phyloP scores from a whole-genome alignment of 2,113 vertebrate species.

The Meleagris gallopavo region DNA sequence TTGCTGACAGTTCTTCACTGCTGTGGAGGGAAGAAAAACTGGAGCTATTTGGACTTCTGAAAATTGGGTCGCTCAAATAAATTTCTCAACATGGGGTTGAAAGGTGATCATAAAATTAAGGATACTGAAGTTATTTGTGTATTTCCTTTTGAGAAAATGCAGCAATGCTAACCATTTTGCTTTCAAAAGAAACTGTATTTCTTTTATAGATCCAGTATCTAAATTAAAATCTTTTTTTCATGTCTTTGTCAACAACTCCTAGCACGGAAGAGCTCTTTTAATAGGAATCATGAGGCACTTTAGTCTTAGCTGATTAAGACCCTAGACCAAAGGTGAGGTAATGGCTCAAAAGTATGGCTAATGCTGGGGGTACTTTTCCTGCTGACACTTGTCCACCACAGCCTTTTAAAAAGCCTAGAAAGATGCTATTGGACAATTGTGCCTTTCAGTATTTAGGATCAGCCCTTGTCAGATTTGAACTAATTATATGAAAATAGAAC shows the following conservation, averaged over 20 bases:
- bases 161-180: not conserved
- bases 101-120: not conserved
- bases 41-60: not conserved
- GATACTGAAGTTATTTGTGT: not conserved
- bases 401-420: not conserved
- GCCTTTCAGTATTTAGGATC: not conserved
- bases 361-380: not conserved
- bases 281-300: conserved; percentile 39
- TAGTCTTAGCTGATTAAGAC: conserved; percentile 17
- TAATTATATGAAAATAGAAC: not conserved
- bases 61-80: not conserved
- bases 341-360: not conserved
- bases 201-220: not conserved
- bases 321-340: conserved; percentile 27
- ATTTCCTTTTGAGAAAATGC: not conserved
- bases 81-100: not conserved
- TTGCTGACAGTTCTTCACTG: not conserved
- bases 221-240: not conserved
- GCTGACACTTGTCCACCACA: not conserved
- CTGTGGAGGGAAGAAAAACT: not conserved
- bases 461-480: conserved; percentile 1
- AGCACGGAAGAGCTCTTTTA: not conserved
- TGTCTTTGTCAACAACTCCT: not conserved
- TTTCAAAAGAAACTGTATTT: not conserved
- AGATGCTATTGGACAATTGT: not conserved